These are phyloP conservation scores for Melanchra persicariae DNA, from an alignment of 2,888 invertebrate genomes.

Conservation along the genomic window DNA sequence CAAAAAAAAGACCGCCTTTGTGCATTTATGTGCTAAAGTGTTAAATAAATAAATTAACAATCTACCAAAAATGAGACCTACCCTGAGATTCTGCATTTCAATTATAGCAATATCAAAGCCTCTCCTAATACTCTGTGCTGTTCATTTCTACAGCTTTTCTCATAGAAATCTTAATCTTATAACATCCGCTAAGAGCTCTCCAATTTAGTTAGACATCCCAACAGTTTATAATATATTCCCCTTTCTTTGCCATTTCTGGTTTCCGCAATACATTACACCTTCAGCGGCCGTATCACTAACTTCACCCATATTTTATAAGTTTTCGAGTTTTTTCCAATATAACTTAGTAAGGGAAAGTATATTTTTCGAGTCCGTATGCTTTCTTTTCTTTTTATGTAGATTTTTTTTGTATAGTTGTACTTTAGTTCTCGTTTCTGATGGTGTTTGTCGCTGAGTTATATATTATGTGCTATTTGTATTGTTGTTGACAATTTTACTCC, in stretches of 20 bases:
- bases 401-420: slow-evolving; percentile 38
- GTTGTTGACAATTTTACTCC: neutral
- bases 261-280: slow-evolving; percentile 65
- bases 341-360: slow-evolving; percentile 62
- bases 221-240: slow-evolving; percentile 57
- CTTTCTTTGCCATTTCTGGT: slow-evolving; percentile 56
- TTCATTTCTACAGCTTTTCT: too few species aligned
- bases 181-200: slow-evolving; percentile 1
- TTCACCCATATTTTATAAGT: slow-evolving; percentile 69
- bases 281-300: slow-evolving; percentile 64
- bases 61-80: too few species aligned
- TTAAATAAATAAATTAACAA: too few species aligned
- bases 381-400: slow-evolving; percentile 51
- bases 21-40: too few species aligned
- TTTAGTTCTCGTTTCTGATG: slow-evolving; percentile 17
- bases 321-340: slow-evolving; percentile 65
- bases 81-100: too few species aligned
- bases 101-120: too few species aligned
- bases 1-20: too few species aligned
- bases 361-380: slow-evolving; percentile 51
- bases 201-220: slow-evolving; percentile 22
- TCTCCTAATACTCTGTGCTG: too few species aligned
- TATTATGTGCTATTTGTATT: neutral
- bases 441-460: neutral
- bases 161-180: slow-evolving; percentile 5